Evolutionary conservation across 2,797 vertebrate species (phyloP).

Genomic region (Myioborus miniatus): DNA sequence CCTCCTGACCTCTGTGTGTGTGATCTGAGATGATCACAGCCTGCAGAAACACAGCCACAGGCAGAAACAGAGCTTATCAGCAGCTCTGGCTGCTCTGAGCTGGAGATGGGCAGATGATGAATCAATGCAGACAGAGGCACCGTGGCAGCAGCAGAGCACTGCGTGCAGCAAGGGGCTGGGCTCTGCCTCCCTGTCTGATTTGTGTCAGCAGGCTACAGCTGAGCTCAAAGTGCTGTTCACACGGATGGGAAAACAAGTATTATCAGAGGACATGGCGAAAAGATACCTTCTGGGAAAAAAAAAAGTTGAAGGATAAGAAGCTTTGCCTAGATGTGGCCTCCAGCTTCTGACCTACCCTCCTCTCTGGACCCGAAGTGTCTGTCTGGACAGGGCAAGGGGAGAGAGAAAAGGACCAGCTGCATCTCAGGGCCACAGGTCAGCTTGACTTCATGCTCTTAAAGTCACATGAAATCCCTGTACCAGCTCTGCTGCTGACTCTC

Average conservation of each 20-base stretch:
- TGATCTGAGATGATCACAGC: slow-evolving; percentile 44
- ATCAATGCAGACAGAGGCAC: neutral
- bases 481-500: neutral
- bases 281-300: neutral
- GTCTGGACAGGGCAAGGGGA: neutral
- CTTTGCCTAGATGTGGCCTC: neutral
- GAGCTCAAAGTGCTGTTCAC: neutral
- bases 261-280: neutral
- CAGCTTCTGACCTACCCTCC: neutral
- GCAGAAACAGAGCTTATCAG: neutral
- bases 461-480: neutral
- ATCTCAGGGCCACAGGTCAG: neutral
- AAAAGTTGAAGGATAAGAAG: neutral
- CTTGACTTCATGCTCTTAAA: neutral
- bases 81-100: neutral
- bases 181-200: neutral
- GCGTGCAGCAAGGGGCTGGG: rapidly evolving
- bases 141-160: rapidly evolving
- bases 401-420: neutral
- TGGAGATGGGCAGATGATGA: neutral
- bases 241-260: neutral
- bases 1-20: neutral
- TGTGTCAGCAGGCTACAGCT: neutral
- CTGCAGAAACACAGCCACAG: slow-evolving; percentile 19
- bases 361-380: neutral